Conservation (phyloP, 1,140 invertebrate genomes). For the Eurosta solidaginis region DNA sequence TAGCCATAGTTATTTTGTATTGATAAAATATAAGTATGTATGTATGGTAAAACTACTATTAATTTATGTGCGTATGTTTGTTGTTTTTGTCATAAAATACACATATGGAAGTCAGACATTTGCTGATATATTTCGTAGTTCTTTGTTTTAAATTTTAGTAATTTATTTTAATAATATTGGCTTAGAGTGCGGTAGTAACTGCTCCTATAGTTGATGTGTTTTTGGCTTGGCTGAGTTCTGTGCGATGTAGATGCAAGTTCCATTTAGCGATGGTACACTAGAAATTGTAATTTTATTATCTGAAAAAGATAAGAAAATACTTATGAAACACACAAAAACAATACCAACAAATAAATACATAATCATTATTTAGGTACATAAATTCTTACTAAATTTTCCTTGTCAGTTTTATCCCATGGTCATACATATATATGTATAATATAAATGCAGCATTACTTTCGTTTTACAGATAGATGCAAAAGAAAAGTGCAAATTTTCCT, state of each 20-base stretch:
- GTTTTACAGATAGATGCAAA: too few species aligned
- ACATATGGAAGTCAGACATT: slow-evolving; percentile 9
- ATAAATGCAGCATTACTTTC: too few species aligned
- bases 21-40: too few species aligned
- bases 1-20: neutral
- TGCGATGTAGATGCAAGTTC: neutral
- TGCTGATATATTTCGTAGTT: neutral
- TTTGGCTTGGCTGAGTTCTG: neutral
- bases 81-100: neutral
- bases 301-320: neutral
- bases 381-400: too few species aligned
- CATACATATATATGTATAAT: too few species aligned
- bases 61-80: neutral
- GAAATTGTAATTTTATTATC: neutral
- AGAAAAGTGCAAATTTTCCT: too few species aligned
- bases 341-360: neutral
- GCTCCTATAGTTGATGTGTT: neutral
- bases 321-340: neutral
- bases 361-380: too few species aligned
- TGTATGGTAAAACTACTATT: neutral
- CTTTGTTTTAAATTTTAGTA: neutral
- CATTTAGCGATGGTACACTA: neutral
- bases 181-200: neutral
- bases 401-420: too few species aligned
- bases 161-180: neutral